phyloP scores from a whole-genome alignment of 92 coral and sea anemone genomes.

The Umimayanthus chanpuru region DNA sequence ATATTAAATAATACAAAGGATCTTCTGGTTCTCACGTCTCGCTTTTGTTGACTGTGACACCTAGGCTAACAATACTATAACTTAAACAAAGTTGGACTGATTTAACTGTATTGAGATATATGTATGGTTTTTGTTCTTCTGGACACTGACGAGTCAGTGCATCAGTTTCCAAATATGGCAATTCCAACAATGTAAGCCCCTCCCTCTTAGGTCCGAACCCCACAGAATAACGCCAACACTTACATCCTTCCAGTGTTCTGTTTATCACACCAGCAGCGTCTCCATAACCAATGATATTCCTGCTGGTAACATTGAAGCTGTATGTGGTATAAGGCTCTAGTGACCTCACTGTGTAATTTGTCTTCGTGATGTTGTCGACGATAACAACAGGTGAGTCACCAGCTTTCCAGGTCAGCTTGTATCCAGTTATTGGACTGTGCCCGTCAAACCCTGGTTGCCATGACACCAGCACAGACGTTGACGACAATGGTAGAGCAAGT shows the following conservation, averaged over 20 bases:
- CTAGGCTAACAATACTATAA: no score
- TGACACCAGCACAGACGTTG: constrained; percentile 74
- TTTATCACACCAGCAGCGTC: constrained; percentile 50
- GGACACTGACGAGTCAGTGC: no score
- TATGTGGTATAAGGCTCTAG: constrained; percentile 76
- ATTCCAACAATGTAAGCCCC: no score
- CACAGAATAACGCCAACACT: not conserved
- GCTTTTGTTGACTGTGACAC: no score
- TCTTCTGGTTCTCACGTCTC: no score
- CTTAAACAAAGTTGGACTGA: no score
- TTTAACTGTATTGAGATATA: no score
- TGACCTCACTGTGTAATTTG: constrained; percentile 47
- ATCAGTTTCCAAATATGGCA: not conserved
- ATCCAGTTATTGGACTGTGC: constrained; percentile 75
- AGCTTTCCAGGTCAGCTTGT: constrained; percentile 61
- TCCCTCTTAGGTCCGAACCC: not conserved
- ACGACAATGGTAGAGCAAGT: constrained; percentile 61
- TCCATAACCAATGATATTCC: constrained; percentile 78
- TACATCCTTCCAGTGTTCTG: constrained; percentile 82
- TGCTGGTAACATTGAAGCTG: constrained; percentile 64
- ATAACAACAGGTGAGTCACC: constrained; percentile 28
- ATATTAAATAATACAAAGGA: no score
- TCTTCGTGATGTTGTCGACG: constrained; percentile 27
- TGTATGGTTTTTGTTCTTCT: no score
- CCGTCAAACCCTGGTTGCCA: constrained; percentile 95